Conservation (phyloP, 2,797 vertebrate species). For the Liasis olivaceus region DNA sequence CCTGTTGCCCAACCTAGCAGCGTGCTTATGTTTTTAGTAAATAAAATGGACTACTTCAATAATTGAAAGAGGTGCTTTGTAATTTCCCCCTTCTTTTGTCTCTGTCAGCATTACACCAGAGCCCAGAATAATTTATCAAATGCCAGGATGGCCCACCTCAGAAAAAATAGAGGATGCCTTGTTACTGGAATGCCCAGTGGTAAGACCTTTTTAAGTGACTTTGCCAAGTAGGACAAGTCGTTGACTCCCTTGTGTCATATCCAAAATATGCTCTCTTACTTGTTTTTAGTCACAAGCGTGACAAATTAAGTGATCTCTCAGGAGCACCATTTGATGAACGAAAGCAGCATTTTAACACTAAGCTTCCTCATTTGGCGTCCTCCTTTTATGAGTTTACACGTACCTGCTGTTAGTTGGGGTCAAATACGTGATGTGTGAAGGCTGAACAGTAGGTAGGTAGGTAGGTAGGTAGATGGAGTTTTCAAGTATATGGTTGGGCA, state of each 20-base stretch:
- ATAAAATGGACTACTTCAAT: constrained; percentile 17
- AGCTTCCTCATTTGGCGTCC: background rate
- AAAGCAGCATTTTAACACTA: background rate
- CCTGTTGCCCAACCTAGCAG: background rate
- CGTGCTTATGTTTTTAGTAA: background rate
- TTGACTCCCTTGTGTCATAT: background rate
- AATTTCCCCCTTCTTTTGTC: constrained; percentile 45
- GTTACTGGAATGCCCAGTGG: constrained; percentile 90
- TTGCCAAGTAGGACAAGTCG: background rate
- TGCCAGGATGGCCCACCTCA: constrained; percentile 82
- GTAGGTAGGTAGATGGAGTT: background rate
- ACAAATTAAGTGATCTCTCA: background rate
- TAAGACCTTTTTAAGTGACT: constrained; percentile 75
- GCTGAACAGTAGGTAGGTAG: too few relatives aligned
- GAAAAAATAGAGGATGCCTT: constrained; percentile 96
- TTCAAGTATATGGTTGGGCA: background rate
- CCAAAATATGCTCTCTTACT: background rate
- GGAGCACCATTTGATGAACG: background rate
- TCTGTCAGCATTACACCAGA: constrained; percentile 79
- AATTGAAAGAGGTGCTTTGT: constrained; percentile 52
- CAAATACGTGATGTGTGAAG: background rate
- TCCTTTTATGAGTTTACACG: background rate
- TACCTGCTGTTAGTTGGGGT: background rate
- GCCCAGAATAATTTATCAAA: constrained; percentile 87
- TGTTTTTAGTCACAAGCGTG: background rate